These are phyloP conservation scores for Sicus ferrugineus DNA, from an alignment of 2,888 invertebrate species.

Conservation along the genomic window DNA sequence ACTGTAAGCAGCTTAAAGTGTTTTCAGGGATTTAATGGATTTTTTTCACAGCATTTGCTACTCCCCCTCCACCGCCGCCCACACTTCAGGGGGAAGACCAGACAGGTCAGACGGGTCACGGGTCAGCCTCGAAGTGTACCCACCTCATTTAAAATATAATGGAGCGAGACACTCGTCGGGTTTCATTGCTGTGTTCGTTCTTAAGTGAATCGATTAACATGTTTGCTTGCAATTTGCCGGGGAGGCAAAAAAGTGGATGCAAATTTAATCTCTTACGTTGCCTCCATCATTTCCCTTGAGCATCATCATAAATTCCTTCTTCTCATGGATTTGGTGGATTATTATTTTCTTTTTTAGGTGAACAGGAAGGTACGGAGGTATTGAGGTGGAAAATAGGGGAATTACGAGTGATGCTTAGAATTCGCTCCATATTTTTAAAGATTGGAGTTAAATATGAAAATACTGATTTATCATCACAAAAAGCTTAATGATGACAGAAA, in stretches of 20 bases:
- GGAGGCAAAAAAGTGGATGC: slow-evolving; percentile 41
- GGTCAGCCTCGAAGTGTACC: too few relatives aligned
- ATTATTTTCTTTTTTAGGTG: neutral
- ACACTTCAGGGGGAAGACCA: neutral
- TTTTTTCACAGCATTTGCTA: neutral
- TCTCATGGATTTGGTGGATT: too few relatives aligned
- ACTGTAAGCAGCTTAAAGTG: slow-evolving; percentile 24
- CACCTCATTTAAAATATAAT: slow-evolving; percentile 22
- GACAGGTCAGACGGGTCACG: too few relatives aligned
- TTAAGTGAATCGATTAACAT: slow-evolving; percentile 35
- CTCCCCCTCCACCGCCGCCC: neutral
- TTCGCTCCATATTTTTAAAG: neutral
- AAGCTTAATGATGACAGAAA: too few relatives aligned
- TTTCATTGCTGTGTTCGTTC: neutral
- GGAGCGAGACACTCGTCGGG: neutral
- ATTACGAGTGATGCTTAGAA: neutral
- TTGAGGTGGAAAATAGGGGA: neutral
- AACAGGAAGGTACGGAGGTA: neutral
- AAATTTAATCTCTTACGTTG: slow-evolving; percentile 39
- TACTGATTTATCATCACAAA: neutral
- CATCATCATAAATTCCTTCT: too few relatives aligned
- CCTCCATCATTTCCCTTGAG: neutral
- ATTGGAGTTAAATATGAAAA: neutral
- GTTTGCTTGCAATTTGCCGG: slow-evolving; percentile 44
- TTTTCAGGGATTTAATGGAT: slow-evolving; percentile 10